These are phyloP conservation scores for Drosophila mimetica DNA, from an alignment of 2,888 invertebrate species.

Conservation along the genomic window DNA sequence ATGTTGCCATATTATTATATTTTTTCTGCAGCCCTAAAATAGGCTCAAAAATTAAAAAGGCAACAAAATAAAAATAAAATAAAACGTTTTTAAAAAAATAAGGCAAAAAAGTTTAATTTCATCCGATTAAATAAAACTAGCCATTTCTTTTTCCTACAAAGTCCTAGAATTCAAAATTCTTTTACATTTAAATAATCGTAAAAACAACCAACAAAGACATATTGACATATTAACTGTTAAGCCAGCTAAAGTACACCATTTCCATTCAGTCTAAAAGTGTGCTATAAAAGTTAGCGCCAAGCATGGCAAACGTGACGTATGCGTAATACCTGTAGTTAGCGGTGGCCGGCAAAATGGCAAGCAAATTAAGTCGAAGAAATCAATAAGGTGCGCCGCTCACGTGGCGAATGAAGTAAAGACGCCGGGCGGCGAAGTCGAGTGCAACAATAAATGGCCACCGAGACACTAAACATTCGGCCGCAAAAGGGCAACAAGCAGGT, in stretches of 20 bases:
- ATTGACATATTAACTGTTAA: not conserved
- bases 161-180: no score
- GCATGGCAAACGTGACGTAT: constrained; percentile 18
- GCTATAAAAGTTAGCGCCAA: not conserved
- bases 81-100: no score
- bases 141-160: no score
- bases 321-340: constrained; percentile 15
- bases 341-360: constrained; percentile 10
- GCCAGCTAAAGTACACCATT: not conserved
- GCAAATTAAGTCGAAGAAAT: constrained; percentile 37
- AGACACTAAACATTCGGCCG: constrained; percentile 46
- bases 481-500: constrained; percentile 63
- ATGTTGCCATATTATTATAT: no score
- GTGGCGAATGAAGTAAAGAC: constrained; percentile 36
- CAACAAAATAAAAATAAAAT: no score
- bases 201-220: not conserved
- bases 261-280: constrained; percentile 17
- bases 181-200: no score
- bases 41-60: no score
- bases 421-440: constrained; percentile 25
- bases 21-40: no score
- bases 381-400: constrained; percentile 29
- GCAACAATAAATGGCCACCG: constrained; percentile 55
- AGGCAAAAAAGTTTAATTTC: no score
- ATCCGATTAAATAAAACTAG: no score